Conservation (phyloP, 2,113 vertebrate genomes). For the Labrus mixtus region DNA sequence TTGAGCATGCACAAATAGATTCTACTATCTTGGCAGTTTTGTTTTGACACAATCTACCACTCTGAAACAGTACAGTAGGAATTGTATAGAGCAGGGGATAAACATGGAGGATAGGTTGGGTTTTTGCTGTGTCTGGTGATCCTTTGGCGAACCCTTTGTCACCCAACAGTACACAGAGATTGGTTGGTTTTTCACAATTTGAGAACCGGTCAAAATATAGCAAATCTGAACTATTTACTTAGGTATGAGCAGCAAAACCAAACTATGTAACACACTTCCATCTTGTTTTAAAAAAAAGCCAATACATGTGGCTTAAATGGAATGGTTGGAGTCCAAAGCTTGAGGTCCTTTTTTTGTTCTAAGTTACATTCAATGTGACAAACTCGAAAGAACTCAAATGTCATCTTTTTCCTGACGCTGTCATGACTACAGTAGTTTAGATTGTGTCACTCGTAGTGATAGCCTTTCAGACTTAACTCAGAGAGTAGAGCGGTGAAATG, state of each 20-base stretch:
- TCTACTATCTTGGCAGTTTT: not conserved
- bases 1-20: not conserved
- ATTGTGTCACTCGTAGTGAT: not conserved
- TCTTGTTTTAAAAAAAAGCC: not conserved
- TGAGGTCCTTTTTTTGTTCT: not conserved
- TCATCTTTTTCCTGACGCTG: not conserved
- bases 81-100: not conserved
- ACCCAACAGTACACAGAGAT: too few relatives aligned
- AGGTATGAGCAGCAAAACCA: not conserved
- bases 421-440: not conserved
- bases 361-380: not conserved
- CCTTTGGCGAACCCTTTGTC: too few relatives aligned
- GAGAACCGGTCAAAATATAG: too few relatives aligned
- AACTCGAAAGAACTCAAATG: not conserved
- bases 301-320: not conserved
- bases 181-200: too few relatives aligned
- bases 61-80: not conserved
- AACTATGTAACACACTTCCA: not conserved
- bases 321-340: not conserved
- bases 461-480: slow-evolving; percentile 5
- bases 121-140: not conserved
- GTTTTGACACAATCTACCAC: not conserved
- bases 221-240: not conserved
- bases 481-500: not conserved
- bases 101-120: not conserved